A percentile compares a stretch with the other conserved stretches of the same genome.
phyloP scores from a whole-genome alignment of 2,113 vertebrate genomes.

The Petroica traversi region DNA sequence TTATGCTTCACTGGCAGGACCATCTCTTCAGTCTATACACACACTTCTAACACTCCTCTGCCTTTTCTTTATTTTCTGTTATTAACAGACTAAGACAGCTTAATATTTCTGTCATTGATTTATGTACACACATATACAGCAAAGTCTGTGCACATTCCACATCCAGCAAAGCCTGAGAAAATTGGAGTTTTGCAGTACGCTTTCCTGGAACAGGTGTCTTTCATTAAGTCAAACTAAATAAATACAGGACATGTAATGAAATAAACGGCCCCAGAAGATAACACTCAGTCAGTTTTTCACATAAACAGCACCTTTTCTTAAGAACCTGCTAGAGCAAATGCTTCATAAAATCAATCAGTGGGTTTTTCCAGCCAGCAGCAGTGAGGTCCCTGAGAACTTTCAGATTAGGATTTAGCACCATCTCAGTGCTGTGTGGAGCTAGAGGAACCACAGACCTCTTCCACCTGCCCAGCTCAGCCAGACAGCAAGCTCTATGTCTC shows the following conservation, averaged over 20 bases:
- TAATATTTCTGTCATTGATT: background rate
- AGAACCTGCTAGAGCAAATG: background rate
- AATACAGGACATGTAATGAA: constrained; percentile 11
- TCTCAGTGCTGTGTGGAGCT: background rate
- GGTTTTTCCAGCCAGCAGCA: too few species aligned
- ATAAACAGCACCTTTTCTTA: constrained; percentile 33
- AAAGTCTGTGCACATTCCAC: background rate
- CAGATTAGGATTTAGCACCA: background rate
- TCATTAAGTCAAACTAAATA: constrained; percentile 42
- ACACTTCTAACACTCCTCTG: background rate
- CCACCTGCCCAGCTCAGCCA: background rate
- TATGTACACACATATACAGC: background rate
- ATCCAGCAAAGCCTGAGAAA: constrained; percentile 32
- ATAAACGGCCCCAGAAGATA: background rate
- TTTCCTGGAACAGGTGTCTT: constrained; percentile 40
- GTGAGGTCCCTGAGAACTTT: background rate
- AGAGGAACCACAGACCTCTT: background rate
- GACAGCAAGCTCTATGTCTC: background rate
- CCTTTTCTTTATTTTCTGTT: constrained; percentile 21
- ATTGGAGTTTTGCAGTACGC: background rate
- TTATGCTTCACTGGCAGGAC: background rate
- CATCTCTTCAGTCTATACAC: background rate
- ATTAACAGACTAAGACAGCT: background rate
- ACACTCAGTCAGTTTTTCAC: background rate
- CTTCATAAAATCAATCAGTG: too few species aligned